Evolutionary conservation across 2,797 vertebrate species (phyloP), one percentile per base, ranked within the genome.

Genomic region (Sandelia bainsii): DNA sequence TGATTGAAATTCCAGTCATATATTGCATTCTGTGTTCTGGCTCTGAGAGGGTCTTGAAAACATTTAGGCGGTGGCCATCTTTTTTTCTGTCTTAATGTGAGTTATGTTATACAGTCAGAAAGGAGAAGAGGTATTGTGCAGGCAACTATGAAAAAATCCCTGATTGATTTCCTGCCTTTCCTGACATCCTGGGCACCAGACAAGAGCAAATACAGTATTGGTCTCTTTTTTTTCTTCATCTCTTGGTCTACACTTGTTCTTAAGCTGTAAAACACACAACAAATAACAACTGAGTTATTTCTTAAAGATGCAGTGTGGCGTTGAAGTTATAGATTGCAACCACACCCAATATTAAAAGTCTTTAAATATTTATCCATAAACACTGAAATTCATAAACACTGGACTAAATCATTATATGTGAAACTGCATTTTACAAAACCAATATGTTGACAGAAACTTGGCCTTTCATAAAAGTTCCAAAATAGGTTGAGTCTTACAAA

Each of bases 1-100:
- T 81, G 77, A 82, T 89, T 89, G 79, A 90, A 86, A 86, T 86
- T 81, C 80, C 83, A 85, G 63, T 50, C 67, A 46, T 13, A 46
- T 64, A 54, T 25, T 25, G 25, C 25, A 25, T 25, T 25, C 25
- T 25, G 25, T 25, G 25, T 25, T 25, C 25, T 25, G 25, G 25
- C 25, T 6, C 29, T 32, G 29, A 32, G 29, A 8, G 7, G 29
- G 29, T 32, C 29, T 6, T 32, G 29, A 32, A 32, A 32, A 6
- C 29, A 32, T 32, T 8, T 6, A 5, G 29, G n/a, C n/a, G n/a
- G n/a, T n/a, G n/a, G 29, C 5, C 25, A 25, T 25, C 25, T 67
- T 50, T 25, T 22, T 40, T 32, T 17, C 39, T 49, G 50, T 60
- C 6, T 46, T 16, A 25, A 39, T 62, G 12, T 37, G 34, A 51